Evolutionary conservation across 1,140 invertebrate genomes (phyloP).

Genomic region (Drosophila burlai): DNA sequence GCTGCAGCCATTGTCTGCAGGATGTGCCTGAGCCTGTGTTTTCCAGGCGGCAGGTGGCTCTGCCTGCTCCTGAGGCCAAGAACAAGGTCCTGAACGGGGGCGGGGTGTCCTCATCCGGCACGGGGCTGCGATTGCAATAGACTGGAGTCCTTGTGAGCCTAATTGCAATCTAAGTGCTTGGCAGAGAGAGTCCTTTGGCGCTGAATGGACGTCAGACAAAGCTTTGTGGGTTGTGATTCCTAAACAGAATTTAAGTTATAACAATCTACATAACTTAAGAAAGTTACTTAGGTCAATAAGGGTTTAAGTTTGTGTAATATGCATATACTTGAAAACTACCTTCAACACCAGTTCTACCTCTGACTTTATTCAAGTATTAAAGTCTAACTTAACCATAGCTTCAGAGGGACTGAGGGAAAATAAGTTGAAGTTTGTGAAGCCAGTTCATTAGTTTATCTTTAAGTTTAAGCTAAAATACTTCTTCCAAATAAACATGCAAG

Average conservation of each 20-base stretch:
- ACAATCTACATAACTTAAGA: background rate
- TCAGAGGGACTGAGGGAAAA: background rate
- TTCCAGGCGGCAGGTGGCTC: constrained; percentile 51
- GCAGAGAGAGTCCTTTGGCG: background rate
- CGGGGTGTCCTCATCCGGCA: background rate
- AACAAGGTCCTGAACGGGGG: background rate
- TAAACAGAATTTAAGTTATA: background rate
- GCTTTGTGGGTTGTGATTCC: background rate
- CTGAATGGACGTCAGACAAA: constrained; percentile 8
- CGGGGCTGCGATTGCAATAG: constrained; percentile 20
- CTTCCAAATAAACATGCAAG: background rate
- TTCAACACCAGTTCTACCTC: too few species aligned
- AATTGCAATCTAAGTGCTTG: constrained; percentile 47
- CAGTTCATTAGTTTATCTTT: background rate
- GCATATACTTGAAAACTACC: background rate
- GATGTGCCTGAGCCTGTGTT: constrained; percentile 35
- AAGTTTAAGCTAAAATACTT: background rate
- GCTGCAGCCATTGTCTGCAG: constrained; percentile 49
- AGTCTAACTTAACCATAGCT: background rate
- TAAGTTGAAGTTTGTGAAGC: too few species aligned
- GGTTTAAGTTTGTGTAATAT: background rate
- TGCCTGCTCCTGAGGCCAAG: background rate
- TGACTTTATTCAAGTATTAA: too few species aligned
- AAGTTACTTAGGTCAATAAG: background rate
- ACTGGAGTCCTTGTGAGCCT: constrained; percentile 37